A percentile compares a stretch with the other conserved stretches of the same genome.
Evolutionary conservation across 2,113 vertebrate species (phyloP).

Genomic region (Neofelis nebulosa): DNA sequence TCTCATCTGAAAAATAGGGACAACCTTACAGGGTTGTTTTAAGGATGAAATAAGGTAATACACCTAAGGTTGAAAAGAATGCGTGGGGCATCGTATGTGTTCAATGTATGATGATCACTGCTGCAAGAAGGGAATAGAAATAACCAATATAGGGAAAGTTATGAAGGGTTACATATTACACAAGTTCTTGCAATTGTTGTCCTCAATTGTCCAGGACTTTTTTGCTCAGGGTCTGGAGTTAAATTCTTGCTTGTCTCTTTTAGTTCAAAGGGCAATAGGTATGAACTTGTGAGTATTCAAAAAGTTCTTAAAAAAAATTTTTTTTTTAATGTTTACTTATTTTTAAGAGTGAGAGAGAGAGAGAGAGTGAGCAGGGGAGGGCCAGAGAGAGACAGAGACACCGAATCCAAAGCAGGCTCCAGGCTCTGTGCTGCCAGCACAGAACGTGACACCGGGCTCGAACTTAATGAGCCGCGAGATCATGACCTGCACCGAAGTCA

Average conservation of each 20-base stretch:
- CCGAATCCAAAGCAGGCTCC: too few relatives aligned
- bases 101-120: neutral
- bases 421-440: too few relatives aligned
- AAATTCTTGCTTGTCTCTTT: neutral
- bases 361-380: too few relatives aligned
- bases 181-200: neutral
- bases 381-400: too few relatives aligned
- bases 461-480: too few relatives aligned
- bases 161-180: neutral
- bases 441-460: too few relatives aligned
- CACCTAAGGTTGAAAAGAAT: neutral
- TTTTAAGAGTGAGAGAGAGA: too few relatives aligned
- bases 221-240: neutral
- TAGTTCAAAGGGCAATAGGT: neutral
- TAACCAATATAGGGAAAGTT: neutral
- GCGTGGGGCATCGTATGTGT: neutral
- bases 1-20: neutral
- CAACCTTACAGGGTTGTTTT: neutral
- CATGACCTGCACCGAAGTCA: too few relatives aligned
- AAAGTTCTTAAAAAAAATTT: neutral
- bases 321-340: too few relatives aligned
- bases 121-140: conserved; percentile 18
- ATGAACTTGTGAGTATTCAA: neutral
- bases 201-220: neutral
- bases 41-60: conserved; percentile 44